phyloP scores from a whole-genome alignment of 1,140 invertebrate genomes.

The Sarcophaga bullata region DNA sequence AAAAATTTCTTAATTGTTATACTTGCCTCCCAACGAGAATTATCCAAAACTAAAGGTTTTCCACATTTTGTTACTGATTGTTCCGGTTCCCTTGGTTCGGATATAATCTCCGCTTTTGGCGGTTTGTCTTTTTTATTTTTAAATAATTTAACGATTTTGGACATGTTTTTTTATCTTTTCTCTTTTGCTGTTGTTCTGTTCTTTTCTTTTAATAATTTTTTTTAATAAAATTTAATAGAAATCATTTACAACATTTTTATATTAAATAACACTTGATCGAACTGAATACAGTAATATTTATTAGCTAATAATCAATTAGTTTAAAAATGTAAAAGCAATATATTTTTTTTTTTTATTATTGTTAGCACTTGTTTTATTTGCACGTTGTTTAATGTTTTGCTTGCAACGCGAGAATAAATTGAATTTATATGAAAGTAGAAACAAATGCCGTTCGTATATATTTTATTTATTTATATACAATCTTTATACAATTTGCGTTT shows the following conservation, averaged over 20 bases:
- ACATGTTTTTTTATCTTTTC: constrained; percentile 46
- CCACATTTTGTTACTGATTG: constrained; percentile 61
- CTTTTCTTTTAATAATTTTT: constrained; percentile 25
- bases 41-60: constrained; percentile 60
- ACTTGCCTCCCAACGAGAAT: constrained; percentile 64
- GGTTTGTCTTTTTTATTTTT: constrained; percentile 63
- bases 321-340: not conserved
- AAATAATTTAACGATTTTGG: constrained; percentile 58
- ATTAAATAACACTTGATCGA: not conserved
- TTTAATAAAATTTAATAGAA: not conserved
- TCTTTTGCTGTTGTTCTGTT: constrained; percentile 30
- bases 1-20: not conserved
- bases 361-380: not conserved
- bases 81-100: constrained; percentile 55
- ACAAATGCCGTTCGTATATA: not conserved
- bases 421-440: not conserved
- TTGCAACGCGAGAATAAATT: not conserved
- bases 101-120: constrained; percentile 63
- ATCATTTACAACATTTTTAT: not conserved
- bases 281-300: too few relatives aligned
- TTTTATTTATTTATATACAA: not conserved
- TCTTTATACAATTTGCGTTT: not conserved
- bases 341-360: not conserved
- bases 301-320: not conserved
- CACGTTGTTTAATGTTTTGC: constrained; percentile 16